Conservation (phyloP, 1,140 invertebrate species). For the Hydropsyche tenuis region DNA sequence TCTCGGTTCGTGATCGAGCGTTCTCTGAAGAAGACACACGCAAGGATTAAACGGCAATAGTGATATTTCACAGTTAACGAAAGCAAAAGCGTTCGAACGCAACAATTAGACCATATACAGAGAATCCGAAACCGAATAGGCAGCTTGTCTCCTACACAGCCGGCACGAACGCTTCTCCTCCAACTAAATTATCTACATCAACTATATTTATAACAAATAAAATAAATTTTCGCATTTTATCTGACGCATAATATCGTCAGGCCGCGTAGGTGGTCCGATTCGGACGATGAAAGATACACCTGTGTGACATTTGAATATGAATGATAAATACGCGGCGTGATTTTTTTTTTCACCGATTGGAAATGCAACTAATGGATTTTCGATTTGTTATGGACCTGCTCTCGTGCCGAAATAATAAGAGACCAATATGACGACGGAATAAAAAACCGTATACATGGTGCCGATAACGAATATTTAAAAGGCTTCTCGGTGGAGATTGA, state of each 20-base stretch:
- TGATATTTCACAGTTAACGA: not conserved
- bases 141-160: not conserved
- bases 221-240: not conserved
- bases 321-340: slow-evolving; percentile 21
- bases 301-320: slow-evolving; percentile 41
- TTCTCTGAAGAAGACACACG: not conserved
- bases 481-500: slow-evolving; percentile 27
- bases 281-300: slow-evolving; percentile 35
- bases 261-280: slow-evolving; percentile 31
- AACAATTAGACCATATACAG: slow-evolving; percentile 18
- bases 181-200: not conserved
- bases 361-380: slow-evolving; percentile 35
- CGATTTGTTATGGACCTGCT: slow-evolving; percentile 34
- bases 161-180: no score
- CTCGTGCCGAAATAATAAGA: slow-evolving; percentile 7
- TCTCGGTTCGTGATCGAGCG: not conserved
- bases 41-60: not conserved
- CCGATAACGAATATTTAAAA: slow-evolving; percentile 31
- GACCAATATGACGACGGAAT: not conserved
- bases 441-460: no score
- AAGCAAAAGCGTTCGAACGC: slow-evolving; percentile 3
- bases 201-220: slow-evolving; percentile 6
- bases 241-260: not conserved
- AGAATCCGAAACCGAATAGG: not conserved
- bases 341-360: slow-evolving; percentile 28